These are phyloP conservation scores for Anthopleura xanthogrammica DNA, from an alignment of 92 coral and sea anemone genomes.

Conservation along the genomic window DNA sequence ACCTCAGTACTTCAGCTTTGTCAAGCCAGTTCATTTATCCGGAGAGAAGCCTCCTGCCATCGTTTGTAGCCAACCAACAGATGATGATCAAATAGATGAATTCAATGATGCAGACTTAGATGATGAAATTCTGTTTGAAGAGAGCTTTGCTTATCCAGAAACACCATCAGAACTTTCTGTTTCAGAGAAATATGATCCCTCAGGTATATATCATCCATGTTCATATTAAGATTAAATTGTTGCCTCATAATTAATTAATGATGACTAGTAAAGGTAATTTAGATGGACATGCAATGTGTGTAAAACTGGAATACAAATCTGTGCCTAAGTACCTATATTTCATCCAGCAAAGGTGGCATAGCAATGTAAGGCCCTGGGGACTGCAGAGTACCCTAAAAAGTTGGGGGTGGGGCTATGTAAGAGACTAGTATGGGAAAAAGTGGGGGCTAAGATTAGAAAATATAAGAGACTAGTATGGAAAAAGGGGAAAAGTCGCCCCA, in stretches of 20 bases:
- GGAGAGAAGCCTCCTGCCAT: conserved; percentile 27
- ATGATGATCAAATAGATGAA: conserved; percentile 28
- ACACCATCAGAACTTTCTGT: conserved; percentile 58
- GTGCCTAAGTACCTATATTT: too few relatives aligned
- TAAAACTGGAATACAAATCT: too few relatives aligned
- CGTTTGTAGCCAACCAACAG: conserved; percentile 10
- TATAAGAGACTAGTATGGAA: too few relatives aligned
- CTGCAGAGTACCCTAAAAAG: too few relatives aligned
- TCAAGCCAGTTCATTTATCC: conserved; percentile 49
- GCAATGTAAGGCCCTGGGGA: too few relatives aligned
- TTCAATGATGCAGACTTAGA: neutral
- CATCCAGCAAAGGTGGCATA: too few relatives aligned
- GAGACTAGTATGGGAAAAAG: too few relatives aligned
- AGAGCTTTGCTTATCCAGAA: conserved; percentile 52
- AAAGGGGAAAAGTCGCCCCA: too few relatives aligned
- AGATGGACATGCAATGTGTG: too few relatives aligned
- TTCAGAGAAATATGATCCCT: conserved; percentile 38
- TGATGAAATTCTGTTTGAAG: conserved; percentile 58
- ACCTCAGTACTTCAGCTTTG: conserved; percentile 78
- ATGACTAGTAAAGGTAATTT: neutral
- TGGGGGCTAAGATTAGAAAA: too few relatives aligned
- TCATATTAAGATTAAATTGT: neutral
- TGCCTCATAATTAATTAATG: neutral
- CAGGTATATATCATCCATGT: conserved; percentile 4
- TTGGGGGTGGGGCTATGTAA: too few relatives aligned